Evolutionary conservation across 1,140 invertebrate species (phyloP).

Genomic region (Brachystomella parvula): DNA sequence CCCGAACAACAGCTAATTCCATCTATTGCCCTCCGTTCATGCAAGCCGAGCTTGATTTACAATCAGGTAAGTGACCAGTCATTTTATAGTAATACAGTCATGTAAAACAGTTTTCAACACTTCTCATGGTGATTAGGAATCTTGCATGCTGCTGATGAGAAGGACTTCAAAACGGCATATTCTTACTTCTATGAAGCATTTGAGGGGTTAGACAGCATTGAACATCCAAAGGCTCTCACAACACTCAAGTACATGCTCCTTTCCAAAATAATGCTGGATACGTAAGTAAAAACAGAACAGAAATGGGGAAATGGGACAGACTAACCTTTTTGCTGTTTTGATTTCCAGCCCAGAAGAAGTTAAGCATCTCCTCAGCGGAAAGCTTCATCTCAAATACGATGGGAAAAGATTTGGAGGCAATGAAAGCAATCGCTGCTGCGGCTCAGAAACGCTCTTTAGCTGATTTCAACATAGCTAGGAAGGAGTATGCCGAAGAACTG

Average conservation of each 20-base stretch:
- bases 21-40: slow-evolving; percentile 98
- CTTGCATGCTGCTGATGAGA: slow-evolving; percentile 96
- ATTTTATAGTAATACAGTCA: slow-evolving; percentile 1
- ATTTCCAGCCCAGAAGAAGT: slow-evolving; percentile 95
- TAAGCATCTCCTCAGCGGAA: slow-evolving; percentile 87
- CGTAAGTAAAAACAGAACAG: slow-evolving; percentile 44
- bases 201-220: slow-evolving; percentile 96
- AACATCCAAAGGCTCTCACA: slow-evolving; percentile 80
- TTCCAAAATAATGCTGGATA: slow-evolving; percentile 95
- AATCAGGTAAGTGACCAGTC: slow-evolving; percentile 59
- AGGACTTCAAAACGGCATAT: slow-evolving; percentile 99
- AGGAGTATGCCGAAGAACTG: slow-evolving; percentile 78
- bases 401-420: slow-evolving; percentile 93
- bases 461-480: slow-evolving; percentile 82
- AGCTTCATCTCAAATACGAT: slow-evolving; percentile 91
- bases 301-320: neutral
- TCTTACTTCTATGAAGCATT: slow-evolving; percentile 99
- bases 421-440: slow-evolving; percentile 92
- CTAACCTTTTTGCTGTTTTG: slow-evolving; percentile 35
- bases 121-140: slow-evolving; percentile 56
- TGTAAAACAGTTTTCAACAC: neutral
- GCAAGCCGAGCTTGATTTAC: slow-evolving; percentile 91
- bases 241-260: slow-evolving; percentile 98
- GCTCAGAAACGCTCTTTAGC: slow-evolving; percentile 92
- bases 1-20: slow-evolving; percentile 96